These are phyloP conservation scores for Magallana gigas DNA, from an alignment of 1,140 invertebrate genomes.

Conservation along the genomic window DNA sequence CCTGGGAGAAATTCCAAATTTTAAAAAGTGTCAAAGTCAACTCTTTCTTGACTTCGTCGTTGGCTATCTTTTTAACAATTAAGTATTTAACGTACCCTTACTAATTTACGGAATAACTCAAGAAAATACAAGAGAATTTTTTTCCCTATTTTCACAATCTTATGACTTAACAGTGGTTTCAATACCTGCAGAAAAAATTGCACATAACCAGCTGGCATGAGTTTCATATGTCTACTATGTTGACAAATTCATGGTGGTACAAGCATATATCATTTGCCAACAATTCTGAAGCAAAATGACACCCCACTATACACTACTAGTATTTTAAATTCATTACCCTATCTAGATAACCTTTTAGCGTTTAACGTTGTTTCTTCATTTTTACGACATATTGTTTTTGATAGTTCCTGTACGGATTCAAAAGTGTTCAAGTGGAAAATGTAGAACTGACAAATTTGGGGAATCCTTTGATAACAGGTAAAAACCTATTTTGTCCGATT, in stretches of 20 bases:
- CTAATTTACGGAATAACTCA: too few species aligned
- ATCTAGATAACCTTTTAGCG: too few species aligned
- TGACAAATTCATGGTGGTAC: background rate
- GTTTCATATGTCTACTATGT: background rate
- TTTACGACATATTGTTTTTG: background rate
- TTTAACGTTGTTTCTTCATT: too few species aligned
- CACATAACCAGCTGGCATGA: background rate
- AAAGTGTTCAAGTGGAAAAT: constrained; percentile 57
- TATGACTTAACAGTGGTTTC: too few species aligned
- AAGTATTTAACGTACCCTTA: too few species aligned
- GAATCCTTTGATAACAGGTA: background rate
- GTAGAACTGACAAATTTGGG: constrained; percentile 64
- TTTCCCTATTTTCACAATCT: too few species aligned
- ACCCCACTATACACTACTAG: background rate
- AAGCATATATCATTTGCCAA: background rate
- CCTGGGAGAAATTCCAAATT: too few species aligned
- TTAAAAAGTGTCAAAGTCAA: background rate
- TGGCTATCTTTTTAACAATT: background rate
- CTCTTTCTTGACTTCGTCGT: background rate
- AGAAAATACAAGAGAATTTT: too few species aligned
- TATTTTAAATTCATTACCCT: too few species aligned
- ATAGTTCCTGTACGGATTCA: constrained; percentile 53
- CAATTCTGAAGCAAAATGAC: background rate
- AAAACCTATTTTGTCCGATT: too few species aligned
- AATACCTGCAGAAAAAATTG: too few species aligned